These are phyloP conservation scores for Rhagoletis pomonella DNA, from an alignment of 1,140 invertebrate genomes.

Conservation along the genomic window DNA sequence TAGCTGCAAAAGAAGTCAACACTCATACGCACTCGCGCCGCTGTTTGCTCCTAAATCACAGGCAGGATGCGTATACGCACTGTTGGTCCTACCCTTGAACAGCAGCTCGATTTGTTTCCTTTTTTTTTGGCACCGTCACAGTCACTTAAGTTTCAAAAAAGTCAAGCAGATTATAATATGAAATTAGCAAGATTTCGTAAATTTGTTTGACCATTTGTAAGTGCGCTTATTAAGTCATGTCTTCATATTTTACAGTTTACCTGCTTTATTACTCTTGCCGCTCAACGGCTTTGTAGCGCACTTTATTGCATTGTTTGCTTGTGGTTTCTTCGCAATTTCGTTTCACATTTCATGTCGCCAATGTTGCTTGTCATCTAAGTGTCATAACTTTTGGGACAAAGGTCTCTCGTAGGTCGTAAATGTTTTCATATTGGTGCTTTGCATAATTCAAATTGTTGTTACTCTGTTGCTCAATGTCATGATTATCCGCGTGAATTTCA, in stretches of 20 bases:
- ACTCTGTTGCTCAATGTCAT: constrained; percentile 16
- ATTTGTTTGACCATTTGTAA: constrained; percentile 24
- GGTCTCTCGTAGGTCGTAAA: constrained; percentile 2
- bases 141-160: not conserved
- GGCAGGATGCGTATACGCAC: constrained; percentile 36
- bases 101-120: not conserved
- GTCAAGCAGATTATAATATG: not conserved
- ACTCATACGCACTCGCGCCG: not conserved
- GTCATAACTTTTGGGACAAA: constrained; percentile 25
- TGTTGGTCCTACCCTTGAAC: not conserved
- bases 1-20: not conserved
- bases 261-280: not conserved
- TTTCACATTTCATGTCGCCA: not conserved
- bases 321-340: not conserved
- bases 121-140: not conserved
- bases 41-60: not conserved
- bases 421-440: constrained; percentile 16
- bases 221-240: not conserved
- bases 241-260: constrained; percentile 14
- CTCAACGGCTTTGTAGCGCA: not conserved
- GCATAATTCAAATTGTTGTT: constrained; percentile 5
- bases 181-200: constrained; percentile 17
- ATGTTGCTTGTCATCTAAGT: not conserved
- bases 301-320: too few species aligned
- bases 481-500: constrained; percentile 18